These are phyloP conservation scores for Andrena marginata DNA, from an alignment of 2,888 invertebrate species.

Conservation along the genomic window DNA sequence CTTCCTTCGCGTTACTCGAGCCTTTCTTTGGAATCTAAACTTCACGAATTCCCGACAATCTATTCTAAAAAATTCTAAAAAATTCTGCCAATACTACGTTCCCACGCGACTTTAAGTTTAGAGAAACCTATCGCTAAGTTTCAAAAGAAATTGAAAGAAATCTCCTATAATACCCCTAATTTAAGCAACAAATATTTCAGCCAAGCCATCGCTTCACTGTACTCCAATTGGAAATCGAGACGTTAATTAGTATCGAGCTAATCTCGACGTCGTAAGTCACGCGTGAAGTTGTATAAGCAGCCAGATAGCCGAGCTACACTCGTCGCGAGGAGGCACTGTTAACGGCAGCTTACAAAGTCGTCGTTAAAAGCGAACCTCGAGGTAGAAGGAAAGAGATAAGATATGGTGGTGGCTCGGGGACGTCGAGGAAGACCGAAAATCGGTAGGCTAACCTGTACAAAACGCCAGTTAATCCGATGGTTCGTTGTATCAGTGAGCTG, in stretches of 20 bases:
- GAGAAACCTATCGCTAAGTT: too few relatives aligned
- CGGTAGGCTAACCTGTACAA: constrained; percentile 80
- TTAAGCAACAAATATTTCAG: too few relatives aligned
- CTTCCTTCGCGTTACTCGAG: constrained; percentile 22
- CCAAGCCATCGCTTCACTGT: too few relatives aligned
- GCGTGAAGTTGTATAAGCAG: constrained; percentile 11
- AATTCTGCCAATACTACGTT: neutral
- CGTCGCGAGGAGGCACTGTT: constrained; percentile 32
- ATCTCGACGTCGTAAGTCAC: neutral
- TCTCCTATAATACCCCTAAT: too few relatives aligned
- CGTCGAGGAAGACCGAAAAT: constrained; percentile 60
- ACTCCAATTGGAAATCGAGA: neutral
- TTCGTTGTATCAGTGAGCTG: constrained; percentile 78
- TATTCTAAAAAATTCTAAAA: neutral
- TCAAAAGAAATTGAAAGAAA: too few relatives aligned
- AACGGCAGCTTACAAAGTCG: constrained; percentile 49
- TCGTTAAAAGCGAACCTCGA: constrained; percentile 35
- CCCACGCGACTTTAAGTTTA: too few relatives aligned
- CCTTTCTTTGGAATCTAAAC: neutral
- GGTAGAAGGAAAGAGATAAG: constrained; percentile 55
- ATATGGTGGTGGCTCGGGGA: constrained; percentile 38
- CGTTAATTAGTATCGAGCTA: neutral
- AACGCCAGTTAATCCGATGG: constrained; percentile 77
- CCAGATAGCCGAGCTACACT: constrained; percentile 22
- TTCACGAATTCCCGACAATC: neutral